A percentile compares a stretch with the other conserved stretches of the same genome.
Conservation (phyloP, 2,113 vertebrate genomes). For the Tenrec ecaudatus region DNA sequence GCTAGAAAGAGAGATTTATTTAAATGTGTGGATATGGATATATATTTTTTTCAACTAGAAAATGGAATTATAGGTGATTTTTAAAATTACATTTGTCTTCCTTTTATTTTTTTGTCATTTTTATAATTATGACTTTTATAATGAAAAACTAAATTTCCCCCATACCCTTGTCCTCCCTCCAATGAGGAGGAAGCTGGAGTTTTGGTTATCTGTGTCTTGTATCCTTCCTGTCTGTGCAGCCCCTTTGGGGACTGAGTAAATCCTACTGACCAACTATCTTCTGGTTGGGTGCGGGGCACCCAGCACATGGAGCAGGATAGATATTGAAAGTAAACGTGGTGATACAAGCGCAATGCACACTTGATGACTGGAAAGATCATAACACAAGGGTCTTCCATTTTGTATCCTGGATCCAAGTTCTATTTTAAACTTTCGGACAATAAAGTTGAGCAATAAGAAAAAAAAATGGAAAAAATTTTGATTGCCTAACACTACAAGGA, state of each 20-base stretch:
- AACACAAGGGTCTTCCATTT: neutral
- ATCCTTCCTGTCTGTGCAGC: neutral
- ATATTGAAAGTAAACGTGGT: neutral
- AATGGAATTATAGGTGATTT: neutral
- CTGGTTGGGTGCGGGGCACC: neutral
- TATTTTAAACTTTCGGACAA: conserved; percentile 53
- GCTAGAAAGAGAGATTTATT: too few species aligned
- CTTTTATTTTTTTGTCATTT: neutral
- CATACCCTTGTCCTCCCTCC: neutral
- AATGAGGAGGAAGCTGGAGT: neutral
- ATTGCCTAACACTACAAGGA: conserved; percentile 64
- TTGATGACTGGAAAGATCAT: conserved; percentile 28
- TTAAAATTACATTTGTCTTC: neutral
- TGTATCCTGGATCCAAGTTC: conserved; percentile 21
- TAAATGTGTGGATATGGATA: too few species aligned
- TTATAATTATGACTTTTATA: neutral
- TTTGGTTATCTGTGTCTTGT: neutral
- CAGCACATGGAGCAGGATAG: neutral
- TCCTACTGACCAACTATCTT: neutral
- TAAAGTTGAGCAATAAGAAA: conserved; percentile 40
- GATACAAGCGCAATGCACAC: neutral
- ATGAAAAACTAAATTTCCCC: neutral
- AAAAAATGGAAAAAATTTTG: conserved; percentile 64
- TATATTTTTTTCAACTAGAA: neutral
- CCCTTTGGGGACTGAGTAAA: neutral